Conservation (phyloP, 2,888 invertebrate species). For the Buathra laborator region DNA sequence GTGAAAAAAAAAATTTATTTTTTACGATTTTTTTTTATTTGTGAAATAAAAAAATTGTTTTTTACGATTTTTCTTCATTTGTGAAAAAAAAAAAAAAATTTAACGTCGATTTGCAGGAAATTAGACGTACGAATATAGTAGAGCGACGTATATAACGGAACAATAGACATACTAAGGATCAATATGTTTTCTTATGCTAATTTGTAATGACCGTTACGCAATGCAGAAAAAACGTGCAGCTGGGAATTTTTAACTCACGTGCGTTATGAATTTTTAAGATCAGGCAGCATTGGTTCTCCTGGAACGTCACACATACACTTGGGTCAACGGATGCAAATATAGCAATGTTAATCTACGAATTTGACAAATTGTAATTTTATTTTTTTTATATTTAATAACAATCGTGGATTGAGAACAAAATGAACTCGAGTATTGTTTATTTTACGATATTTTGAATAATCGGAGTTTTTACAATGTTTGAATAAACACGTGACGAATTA, state of each 20-base stretch:
- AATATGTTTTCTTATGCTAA: slow-evolving; percentile 53
- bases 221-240: slow-evolving; percentile 6
- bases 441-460: neutral
- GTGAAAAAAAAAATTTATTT: neutral
- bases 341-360: too few species aligned
- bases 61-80: too few species aligned
- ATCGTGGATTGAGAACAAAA: neutral
- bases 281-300: slow-evolving; percentile 55
- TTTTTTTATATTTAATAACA: too few species aligned
- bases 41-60: too few species aligned
- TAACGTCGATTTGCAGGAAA: neutral
- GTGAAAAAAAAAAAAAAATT: neutral
- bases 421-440: neutral
- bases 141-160: neutral
- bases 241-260: slow-evolving; percentile 48
- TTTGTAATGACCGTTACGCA: slow-evolving; percentile 36
- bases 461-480: neutral
- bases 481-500: neutral
- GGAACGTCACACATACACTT: slow-evolving; percentile 16
- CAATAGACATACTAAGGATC: neutral
- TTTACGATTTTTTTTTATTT: too few species aligned
- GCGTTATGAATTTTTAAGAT: slow-evolving; percentile 59
- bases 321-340: neutral
- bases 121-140: neutral
- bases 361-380: too few species aligned